Base-by-base conservation (phyloP, 2,888 invertebrate genomes). In the Lithosia quadra region DNA sequence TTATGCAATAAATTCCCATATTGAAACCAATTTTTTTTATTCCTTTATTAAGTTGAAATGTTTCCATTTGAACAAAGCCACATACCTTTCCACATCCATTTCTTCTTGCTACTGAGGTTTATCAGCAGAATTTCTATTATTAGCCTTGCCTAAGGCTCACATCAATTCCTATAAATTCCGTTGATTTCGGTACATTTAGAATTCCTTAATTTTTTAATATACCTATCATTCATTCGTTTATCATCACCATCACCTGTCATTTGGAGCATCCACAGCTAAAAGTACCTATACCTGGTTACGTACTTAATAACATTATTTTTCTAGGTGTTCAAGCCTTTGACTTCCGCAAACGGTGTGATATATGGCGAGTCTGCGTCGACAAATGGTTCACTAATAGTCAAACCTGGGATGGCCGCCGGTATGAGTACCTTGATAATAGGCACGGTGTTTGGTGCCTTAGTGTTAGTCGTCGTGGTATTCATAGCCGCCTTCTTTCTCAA, bases 401-500 rank as follows among this genome's bases (percentile, higher is more conserved):
- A 86, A 21, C 81, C 88, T 0, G 84, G 86, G 21, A 74, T 87
- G 68, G 85, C 79, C 10, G 78, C 84, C 33, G 87, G 87, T 58
- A 82, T 86, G 49, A 83, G 88, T 2, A 82, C 90, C 5, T 70
- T 90, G 4, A 82, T 90, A 28, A 87, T 88, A 1, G 89, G 87
- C 55, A 80, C 88, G 1, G 88, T 87, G 10, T 85, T 91, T 8
- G 92, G 91, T 8, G 90, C 89, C 18, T 87, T 89, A 24, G 74
- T 92, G 8, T 78, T 93, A 59, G 76, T 93, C 70, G 67, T 93
- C 21, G 72, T 91, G 36, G 78, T 90, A 55, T 78, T 80, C 2
- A 72, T 82, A 22, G 71, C 86, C n/a, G 77, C 91, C 61, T 87
- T 90, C 81, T 93, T 91, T 82, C 80, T 93, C 68, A 91, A 88